A percentile compares a stretch with the other conserved stretches of the same genome.
These are phyloP conservation scores for Oophaga sylvatica DNA, from an alignment of 2,797 vertebrate species.

Conservation along the genomic window DNA sequence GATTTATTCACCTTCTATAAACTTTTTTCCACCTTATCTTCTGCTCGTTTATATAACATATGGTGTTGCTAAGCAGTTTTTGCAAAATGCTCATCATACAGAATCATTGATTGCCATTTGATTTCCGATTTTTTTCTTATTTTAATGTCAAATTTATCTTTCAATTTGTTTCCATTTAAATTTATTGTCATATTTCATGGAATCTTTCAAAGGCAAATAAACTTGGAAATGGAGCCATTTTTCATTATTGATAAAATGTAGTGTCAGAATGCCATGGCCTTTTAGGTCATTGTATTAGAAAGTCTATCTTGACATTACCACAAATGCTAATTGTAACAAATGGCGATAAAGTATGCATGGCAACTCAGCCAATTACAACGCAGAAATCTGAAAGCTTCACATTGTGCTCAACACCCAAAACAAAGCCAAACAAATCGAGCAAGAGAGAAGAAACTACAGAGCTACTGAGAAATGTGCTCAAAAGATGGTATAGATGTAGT, in stretches of 20 bases:
- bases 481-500: not conserved
- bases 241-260: slow-evolving; percentile 85
- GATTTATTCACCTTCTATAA: not conserved
- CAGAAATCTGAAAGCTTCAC: not conserved
- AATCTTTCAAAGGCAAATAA: slow-evolving; percentile 65
- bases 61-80: not conserved
- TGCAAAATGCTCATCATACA: slow-evolving; percentile 3
- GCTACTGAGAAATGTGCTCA: not conserved
- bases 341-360: slow-evolving; percentile 76
- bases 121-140: slow-evolving; percentile 9
- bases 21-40: not conserved
- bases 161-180: slow-evolving; percentile 8
- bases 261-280: slow-evolving; percentile 81
- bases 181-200: slow-evolving; percentile 34
- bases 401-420: not conserved
- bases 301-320: slow-evolving; percentile 80
- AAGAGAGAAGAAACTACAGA: not conserved
- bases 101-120: slow-evolving; percentile 28
- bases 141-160: slow-evolving; percentile 24
- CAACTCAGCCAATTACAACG: slow-evolving; percentile 69
- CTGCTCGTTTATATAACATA: not conserved
- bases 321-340: slow-evolving; percentile 80
- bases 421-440: slow-evolving; percentile 6
- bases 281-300: slow-evolving; percentile 81
- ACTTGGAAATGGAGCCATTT: slow-evolving; percentile 75